A percentile compares a stretch with the other conserved stretches of the same genome.
Evolutionary conservation across 1,140 invertebrate species (phyloP).

Genomic region (Drosophila mauritiana): DNA sequence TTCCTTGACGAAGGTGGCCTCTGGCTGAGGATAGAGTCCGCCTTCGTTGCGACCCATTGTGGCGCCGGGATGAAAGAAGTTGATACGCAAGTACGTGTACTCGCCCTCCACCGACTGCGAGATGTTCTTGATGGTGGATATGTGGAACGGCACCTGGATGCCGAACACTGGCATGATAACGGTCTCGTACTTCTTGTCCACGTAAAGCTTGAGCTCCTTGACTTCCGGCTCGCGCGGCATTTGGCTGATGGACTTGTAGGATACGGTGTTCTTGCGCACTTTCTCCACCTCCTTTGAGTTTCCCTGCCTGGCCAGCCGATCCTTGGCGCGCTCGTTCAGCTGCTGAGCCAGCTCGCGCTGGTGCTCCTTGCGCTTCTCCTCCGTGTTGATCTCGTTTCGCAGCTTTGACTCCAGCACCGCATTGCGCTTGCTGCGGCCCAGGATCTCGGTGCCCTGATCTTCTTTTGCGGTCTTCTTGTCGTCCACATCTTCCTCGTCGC

Average conservation of each 20-base stretch:
- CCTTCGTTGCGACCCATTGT: slow-evolving; percentile 97
- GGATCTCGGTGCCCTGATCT: slow-evolving; percentile 88
- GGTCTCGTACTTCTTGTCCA: slow-evolving; percentile 98
- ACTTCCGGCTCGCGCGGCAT: slow-evolving; percentile 98
- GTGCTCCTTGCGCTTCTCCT: slow-evolving; percentile 98
- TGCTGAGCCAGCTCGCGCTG: slow-evolving; percentile 96
- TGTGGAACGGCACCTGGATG: slow-evolving; percentile 98
- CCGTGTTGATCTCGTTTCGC: slow-evolving; percentile 96
- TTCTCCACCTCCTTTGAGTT: slow-evolving; percentile 95
- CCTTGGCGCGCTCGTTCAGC: slow-evolving; percentile 96
- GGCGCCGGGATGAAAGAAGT: slow-evolving; percentile 99
- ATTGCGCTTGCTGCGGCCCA: slow-evolving; percentile 94
- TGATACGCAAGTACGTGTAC: slow-evolving; percentile 99
- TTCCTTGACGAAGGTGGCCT: slow-evolving; percentile 99
- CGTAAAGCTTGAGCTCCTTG: slow-evolving; percentile 97
- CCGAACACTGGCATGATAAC: slow-evolving; percentile 98
- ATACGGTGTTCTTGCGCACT: slow-evolving; percentile 96
- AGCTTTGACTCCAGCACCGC: slow-evolving; percentile 98
- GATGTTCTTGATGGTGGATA: slow-evolving; percentile 99
- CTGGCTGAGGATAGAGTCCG: slow-evolving; percentile 95
- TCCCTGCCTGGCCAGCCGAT: slow-evolving; percentile 94
- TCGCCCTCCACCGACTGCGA: slow-evolving; percentile 99
- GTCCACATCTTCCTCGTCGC: slow-evolving; percentile 92
- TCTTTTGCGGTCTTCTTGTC: slow-evolving; percentile 86
- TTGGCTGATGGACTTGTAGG: slow-evolving; percentile 96